Evolutionary conservation across 2,797 vertebrate species (phyloP).

Genomic region (Cyprinodon diabolis): DNA sequence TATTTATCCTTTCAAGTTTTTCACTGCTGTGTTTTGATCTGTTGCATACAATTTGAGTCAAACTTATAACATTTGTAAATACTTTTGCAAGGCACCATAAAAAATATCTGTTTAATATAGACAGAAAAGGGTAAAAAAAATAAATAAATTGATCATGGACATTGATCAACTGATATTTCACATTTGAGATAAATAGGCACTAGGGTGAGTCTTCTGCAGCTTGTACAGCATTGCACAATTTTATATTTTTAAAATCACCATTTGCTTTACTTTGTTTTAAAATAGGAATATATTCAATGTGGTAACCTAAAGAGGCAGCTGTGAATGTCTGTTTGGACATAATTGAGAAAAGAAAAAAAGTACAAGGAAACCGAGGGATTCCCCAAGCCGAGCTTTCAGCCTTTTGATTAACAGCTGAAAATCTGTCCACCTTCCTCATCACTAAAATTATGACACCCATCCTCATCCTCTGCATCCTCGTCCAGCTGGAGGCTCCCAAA

Average conservation of each 20-base stretch:
- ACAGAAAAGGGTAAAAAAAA: constrained; percentile 13
- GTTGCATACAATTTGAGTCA: background rate
- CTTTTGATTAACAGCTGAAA: constrained; percentile 79
- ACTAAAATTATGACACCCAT: constrained; percentile 79
- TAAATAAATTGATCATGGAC: constrained; percentile 5
- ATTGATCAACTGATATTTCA: constrained; percentile 9
- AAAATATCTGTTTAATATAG: constrained; percentile 13
- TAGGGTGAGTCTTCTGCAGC: constrained; percentile 6
- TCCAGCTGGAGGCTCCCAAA: constrained; percentile 86
- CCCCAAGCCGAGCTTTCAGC: constrained; percentile 12
- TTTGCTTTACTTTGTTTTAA: background rate
- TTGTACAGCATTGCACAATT: background rate
- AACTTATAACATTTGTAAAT: background rate
- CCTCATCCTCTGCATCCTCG: constrained; percentile 82
- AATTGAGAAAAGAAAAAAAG: background rate
- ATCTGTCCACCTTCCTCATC: constrained; percentile 84
- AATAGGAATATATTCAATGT: constrained; percentile 7
- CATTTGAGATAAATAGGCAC: constrained; percentile 63
- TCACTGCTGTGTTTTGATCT: background rate
- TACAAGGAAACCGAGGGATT: background rate
- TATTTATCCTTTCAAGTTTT: background rate
- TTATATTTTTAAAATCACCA: background rate
- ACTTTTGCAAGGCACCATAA: constrained; percentile 1
- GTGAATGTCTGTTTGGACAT: constrained; percentile 28
- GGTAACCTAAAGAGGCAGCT: constrained; percentile 67